Conservation (phyloP, 2,113 vertebrate species). For the Fregata magnificens region DNA sequence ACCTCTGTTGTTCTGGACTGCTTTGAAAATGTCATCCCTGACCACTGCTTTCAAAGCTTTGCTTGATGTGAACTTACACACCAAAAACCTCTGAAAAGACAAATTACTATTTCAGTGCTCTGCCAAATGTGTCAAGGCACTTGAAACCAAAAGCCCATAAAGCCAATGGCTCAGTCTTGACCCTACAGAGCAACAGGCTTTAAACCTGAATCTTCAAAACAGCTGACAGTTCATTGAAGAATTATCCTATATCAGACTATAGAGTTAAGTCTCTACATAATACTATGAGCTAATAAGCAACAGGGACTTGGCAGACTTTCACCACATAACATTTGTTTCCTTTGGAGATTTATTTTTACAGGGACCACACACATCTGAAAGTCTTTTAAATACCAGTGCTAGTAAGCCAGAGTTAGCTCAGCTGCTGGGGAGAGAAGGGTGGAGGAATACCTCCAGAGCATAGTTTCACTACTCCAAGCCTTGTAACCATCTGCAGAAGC, state of each 20-base stretch:
- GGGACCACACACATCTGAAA: slow-evolving; percentile 54
- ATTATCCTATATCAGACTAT: neutral
- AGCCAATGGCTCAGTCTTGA: neutral
- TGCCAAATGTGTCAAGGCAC: neutral
- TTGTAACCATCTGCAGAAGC: neutral
- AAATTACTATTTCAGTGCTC: neutral
- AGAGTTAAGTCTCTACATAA: neutral
- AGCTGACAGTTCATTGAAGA: neutral
- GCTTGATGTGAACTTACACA: neutral
- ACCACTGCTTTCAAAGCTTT: neutral
- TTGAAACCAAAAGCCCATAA: neutral
- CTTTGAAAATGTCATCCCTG: neutral
- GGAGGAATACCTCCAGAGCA: neutral
- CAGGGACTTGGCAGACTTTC: neutral
- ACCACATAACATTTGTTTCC: slow-evolving; percentile 47
- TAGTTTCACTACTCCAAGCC: neutral
- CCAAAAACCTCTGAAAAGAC: neutral
- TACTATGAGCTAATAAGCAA: slow-evolving; percentile 6
- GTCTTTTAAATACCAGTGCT: neutral
- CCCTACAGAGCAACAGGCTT: neutral
- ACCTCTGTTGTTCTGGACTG: neutral
- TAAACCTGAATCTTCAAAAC: neutral
- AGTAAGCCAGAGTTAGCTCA: neutral
- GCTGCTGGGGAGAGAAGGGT: neutral
- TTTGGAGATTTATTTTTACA: slow-evolving; percentile 56